Evolutionary conservation across 37 sponge, comb jelly and placozoan genomes (phyloP), one percentile per base, ranked within the genome.

Genomic region (Amphimedon queenslandica): DNA sequence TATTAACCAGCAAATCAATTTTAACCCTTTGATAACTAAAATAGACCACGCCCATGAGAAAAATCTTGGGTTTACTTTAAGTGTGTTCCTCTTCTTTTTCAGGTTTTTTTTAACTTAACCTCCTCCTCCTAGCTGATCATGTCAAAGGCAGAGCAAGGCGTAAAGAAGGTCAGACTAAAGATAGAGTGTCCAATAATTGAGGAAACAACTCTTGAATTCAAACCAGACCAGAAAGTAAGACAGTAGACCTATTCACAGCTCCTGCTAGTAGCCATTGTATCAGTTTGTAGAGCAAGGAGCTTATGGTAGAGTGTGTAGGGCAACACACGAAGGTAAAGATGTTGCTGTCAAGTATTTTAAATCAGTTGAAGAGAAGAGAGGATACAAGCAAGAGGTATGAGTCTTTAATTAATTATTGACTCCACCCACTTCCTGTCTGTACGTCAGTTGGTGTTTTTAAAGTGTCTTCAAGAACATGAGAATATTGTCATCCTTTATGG

Each of bases 291-390:
- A 78, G 25, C 36, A 77, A 27, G 89, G 89, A 3, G 61, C 66
- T 42, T 90, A 74, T 66, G 90, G 85, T 6, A 76, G 67, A 36
- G 85, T 90, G 28, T 72, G 72, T 16, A 80, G 69, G 31, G 90
- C 90, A 0, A 70, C 32, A 23, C 84, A 77, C 77, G 78, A 84
- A 28, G 74, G 37, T 13, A 55, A 74, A 11, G 41, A 39, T 10
- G 90, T 90, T n/a, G 90, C 90, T 34, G 85, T 90, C 18, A 90
- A 90, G 78, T 58, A 24, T 40, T 90, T 90, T 53, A 43, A 25
- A 21, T 63, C 77, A 16, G 73, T 72, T 24, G 90, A 90, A 27
- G 69, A 75, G 37, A 90, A 80, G 53, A 67, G 76, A n/a, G 84
- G 85, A 20, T 83, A 84, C 57, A 51, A 57, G 6, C 76, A 84